Evolutionary conservation across 2,797 vertebrate genomes (phyloP).

Genomic region (Podarcis lilfordi): DNA sequence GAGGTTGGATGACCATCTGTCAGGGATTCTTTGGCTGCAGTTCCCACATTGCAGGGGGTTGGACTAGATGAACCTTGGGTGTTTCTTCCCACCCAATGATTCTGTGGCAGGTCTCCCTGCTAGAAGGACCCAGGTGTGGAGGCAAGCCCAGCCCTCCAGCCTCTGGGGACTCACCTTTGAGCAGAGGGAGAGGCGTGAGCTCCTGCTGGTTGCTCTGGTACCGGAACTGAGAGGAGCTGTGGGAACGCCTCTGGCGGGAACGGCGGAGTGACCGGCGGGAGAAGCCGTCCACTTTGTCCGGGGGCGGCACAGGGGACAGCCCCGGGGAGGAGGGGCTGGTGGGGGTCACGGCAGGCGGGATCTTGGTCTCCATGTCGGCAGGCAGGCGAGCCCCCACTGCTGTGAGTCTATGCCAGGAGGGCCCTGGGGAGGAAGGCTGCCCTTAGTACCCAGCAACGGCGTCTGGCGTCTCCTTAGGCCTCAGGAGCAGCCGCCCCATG

Average conservation of each 20-base stretch:
- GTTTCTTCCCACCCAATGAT: too few relatives aligned
- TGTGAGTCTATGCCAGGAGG: slow-evolving; percentile 8
- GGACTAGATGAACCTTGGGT: too few relatives aligned
- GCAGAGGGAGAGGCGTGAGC: slow-evolving; percentile 89
- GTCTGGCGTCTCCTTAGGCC: slow-evolving; percentile 33
- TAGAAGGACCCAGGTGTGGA: not conserved
- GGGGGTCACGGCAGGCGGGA: slow-evolving; percentile 82
- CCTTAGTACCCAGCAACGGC: slow-evolving; percentile 44
- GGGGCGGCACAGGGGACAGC: slow-evolving; percentile 89
- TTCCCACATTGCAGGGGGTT: too few relatives aligned
- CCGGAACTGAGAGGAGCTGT: slow-evolving; percentile 94
- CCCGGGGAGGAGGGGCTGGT: slow-evolving; percentile 92
- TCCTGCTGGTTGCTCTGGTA: slow-evolving; percentile 96
- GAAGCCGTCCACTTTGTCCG: slow-evolving; percentile 95
- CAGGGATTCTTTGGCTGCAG: too few relatives aligned
- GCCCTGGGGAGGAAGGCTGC: slow-evolving; percentile 9
- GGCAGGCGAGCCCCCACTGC: not conserved
- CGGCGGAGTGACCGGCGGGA: slow-evolving; percentile 91
- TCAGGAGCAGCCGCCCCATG: slow-evolving; percentile 1
- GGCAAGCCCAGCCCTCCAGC: not conserved
- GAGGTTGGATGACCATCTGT: too few relatives aligned
- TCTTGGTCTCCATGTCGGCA: slow-evolving; percentile 79
- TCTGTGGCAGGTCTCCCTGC: not conserved
- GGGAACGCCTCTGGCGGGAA: slow-evolving; percentile 90
- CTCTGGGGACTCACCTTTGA: slow-evolving; percentile 86